Evolutionary conservation across 2,113 vertebrate genomes (phyloP), one percentile per base, ranked within the genome.

Genomic region (Oncorhynchus nerka): DNA sequence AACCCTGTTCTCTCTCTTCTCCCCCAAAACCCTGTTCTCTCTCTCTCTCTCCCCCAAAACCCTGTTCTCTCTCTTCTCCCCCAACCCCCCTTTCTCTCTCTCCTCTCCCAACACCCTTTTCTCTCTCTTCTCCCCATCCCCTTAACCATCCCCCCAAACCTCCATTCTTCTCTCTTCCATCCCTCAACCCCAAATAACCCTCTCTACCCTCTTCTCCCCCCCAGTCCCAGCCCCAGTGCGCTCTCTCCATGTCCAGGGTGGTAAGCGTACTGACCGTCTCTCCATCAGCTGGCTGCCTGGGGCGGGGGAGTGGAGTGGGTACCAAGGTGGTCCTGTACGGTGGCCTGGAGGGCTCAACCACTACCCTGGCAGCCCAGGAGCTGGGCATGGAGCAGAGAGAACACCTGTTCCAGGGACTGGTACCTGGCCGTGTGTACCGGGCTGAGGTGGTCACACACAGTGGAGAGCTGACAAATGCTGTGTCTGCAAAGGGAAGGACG

Each of bases 391-490:
- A 94, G 11, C 83, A 92, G 26, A 91, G 71, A 0, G 92, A 93
- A 75, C 93, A 94, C 87, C 81, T 87, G 81, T 97, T 99, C 77
- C 86, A 90, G 0, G 89, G 91, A 0, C 94, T 99, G 4, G 0
- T 92, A 72, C 94, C 98, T 45, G 97, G 98, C 51, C 92, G 94
- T 82, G 94, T 96, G 77, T 98, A 99, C 74, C 94, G 77, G 0
- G 88, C 94, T 45, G 89, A 93, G 71, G 95, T 99, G 77, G 88
- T 95, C 70, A 97, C 95, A n/a, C 94, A 94, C 84, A 99, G 98
- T 45, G 97, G 96, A 22, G 95, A 98, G 28, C 92, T 98, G 75
- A 95, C 86, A 85, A 98, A 95, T 84, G 84, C 78, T 30, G 88
- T 87, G 75, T 92, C 90, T 0, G 84, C 89, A 4, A 84, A 92